Evolutionary conservation across 2,888 invertebrate species (phyloP).

Genomic region (Zaprionus bogoriensis): DNA sequence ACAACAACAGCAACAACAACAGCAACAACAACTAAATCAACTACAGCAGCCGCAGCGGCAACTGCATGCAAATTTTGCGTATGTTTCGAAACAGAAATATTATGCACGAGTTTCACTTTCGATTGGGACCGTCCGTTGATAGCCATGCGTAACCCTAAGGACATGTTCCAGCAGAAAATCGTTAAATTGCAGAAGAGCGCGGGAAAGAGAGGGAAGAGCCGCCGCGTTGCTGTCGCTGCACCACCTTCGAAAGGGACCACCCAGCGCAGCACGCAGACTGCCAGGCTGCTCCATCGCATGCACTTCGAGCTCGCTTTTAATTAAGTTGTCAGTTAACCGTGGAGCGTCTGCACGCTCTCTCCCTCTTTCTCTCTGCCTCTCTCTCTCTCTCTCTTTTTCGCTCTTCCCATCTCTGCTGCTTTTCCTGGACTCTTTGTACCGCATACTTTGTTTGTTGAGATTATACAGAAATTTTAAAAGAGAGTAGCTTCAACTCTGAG

Average conservation of each 20-base stretch:
- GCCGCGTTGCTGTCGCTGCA: neutral
- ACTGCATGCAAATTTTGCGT: slow-evolving; percentile 72
- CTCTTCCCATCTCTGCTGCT: neutral
- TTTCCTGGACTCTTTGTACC: neutral
- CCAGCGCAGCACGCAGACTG: slow-evolving; percentile 15
- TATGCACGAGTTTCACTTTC: slow-evolving; percentile 66
- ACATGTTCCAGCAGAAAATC: slow-evolving; percentile 23
- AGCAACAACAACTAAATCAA: too few species aligned
- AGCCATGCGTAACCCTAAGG: slow-evolving; percentile 49
- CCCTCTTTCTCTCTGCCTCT: neutral
- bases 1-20: slow-evolving; percentile 26
- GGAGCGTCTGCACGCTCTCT: neutral
- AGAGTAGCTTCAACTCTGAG: too few species aligned
- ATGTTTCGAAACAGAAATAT: too few species aligned
- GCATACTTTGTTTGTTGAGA: neutral
- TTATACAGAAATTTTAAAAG: too few species aligned
- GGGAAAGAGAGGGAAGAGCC: slow-evolving; percentile 4
- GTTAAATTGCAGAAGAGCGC: neutral
- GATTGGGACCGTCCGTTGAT: slow-evolving; percentile 46
- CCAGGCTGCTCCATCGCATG: neutral
- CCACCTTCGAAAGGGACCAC: slow-evolving; percentile 31
- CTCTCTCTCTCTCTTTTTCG: neutral
- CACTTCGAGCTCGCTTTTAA: slow-evolving; percentile 45
- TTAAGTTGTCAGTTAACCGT: slow-evolving; percentile 67
- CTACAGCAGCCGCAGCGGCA: slow-evolving; percentile 33